phyloP scores from a whole-genome alignment of 2,888 invertebrate species.

The Apotomis betuletana region DNA sequence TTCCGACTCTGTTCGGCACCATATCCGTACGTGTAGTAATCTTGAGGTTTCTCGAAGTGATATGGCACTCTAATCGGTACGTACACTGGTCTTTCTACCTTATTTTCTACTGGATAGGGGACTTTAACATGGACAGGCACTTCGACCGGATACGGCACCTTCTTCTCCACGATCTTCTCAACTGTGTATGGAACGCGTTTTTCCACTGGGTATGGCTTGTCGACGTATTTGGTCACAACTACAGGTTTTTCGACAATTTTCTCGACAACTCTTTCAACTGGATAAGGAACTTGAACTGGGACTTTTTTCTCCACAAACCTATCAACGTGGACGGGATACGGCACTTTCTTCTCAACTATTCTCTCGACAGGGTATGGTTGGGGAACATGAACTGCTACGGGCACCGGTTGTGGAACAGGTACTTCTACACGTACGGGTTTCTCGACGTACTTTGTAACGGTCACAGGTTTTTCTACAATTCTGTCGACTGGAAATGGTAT shows the following conservation, averaged over 20 bases:
- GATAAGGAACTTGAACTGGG: slow-evolving; percentile 71
- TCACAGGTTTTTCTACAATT: slow-evolving; percentile 82
- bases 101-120: slow-evolving; percentile 72
- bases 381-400: slow-evolving; percentile 67
- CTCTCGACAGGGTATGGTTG: slow-evolving; percentile 81
- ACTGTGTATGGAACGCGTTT: slow-evolving; percentile 74
- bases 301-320: slow-evolving; percentile 78
- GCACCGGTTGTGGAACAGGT: slow-evolving; percentile 69
- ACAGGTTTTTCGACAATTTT: slow-evolving; percentile 85
- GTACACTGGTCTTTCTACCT: slow-evolving; percentile 73
- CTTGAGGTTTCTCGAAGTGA: slow-evolving; percentile 50
- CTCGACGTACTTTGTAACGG: slow-evolving; percentile 75
- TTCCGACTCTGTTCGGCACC: slow-evolving; percentile 46
- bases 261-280: slow-evolving; percentile 76
- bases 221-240: slow-evolving; percentile 71
- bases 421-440: slow-evolving; percentile 73
- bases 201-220: slow-evolving; percentile 78
- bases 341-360: slow-evolving; percentile 78
- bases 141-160: slow-evolving; percentile 82
- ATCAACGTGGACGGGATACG: slow-evolving; percentile 73
- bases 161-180: slow-evolving; percentile 79
- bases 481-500: slow-evolving; percentile 76
- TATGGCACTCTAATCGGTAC: slow-evolving; percentile 55
- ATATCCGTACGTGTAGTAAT: slow-evolving; percentile 49
- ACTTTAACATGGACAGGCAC: slow-evolving; percentile 80